These are phyloP conservation scores for Pectinophora gossypiella DNA, from an alignment of 1,140 invertebrate genomes.

Conservation along the genomic window DNA sequence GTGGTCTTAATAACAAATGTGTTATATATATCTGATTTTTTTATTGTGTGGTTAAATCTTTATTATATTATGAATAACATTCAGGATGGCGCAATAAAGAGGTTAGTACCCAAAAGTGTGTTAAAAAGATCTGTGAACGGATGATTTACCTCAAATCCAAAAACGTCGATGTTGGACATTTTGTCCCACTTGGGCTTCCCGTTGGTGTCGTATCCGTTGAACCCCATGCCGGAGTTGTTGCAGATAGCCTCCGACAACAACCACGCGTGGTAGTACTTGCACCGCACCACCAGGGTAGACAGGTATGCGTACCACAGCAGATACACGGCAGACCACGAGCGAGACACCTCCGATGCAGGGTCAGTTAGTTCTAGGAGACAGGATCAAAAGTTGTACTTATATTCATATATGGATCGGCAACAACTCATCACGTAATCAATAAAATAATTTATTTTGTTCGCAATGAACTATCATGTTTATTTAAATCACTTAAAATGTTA, in stretches of 20 bases:
- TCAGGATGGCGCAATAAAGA: too few relatives aligned
- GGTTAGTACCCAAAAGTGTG: too few relatives aligned
- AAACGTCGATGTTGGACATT: conserved; percentile 92
- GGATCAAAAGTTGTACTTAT: too few relatives aligned
- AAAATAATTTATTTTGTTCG: too few relatives aligned
- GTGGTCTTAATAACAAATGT: too few relatives aligned
- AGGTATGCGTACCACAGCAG: conserved; percentile 87
- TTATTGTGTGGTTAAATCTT: too few relatives aligned
- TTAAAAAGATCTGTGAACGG: too few relatives aligned
- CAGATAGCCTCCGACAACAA: conserved; percentile 94
- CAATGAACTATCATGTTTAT: too few relatives aligned
- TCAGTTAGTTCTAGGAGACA: conserved; percentile 52
- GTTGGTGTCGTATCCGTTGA: conserved; percentile 86
- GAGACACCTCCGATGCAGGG: conserved; percentile 58
- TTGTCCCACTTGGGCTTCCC: conserved; percentile 89
- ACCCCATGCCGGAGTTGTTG: conserved; percentile 95
- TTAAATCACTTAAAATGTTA: too few relatives aligned
- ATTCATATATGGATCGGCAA: too few relatives aligned
- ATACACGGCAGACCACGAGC: conserved; percentile 73
- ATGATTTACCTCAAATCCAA: conserved; percentile 89
- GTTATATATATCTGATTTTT: too few relatives aligned
- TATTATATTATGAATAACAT: background rate
- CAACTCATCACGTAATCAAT: too few relatives aligned
- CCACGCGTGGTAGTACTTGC: conserved; percentile 99
- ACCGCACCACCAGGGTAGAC: conserved; percentile 85